Base-by-base conservation (phyloP, 2,113 vertebrate genomes). In the Triplophysa dalaica region DNA sequence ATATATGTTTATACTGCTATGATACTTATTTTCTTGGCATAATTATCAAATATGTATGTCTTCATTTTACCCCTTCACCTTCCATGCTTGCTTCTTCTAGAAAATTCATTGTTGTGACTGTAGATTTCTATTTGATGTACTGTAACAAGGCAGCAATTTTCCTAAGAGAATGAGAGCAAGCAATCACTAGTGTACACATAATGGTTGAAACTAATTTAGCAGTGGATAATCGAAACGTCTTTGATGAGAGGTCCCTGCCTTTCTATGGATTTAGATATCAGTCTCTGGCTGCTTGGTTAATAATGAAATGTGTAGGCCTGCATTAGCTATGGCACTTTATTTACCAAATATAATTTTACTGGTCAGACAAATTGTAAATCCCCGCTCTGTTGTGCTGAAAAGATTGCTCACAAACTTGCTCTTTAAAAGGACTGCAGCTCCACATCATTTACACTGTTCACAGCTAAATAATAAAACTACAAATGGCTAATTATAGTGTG, bases 91-190 rank as follows among this genome's bases (percentile, higher is more conserved):
- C 62, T 24, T 62, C 73, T 83, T 85, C 87, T 82, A 80, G 76
- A 83, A 82, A 87, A 86, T 83, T 87, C 86, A 86, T 90, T 83
- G 67, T 78, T 77, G 80, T 67, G 73, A 73, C 76, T 77, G 26
- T 63, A 86, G 82, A 78, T 82, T 75, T 68, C 70, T 29, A 64
- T 75, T 81, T 67, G 77, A 87, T 89, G 78, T 43, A 52, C 70
- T 80, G 61, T 76, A 84, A 90, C 78, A 82, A 85, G 83, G 80
- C 69, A 84, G 67, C 75, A 81, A 86, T 87, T 75, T 79, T 64
- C 56, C 38, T 29, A 48, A 69, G 61, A 63, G 22, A 76, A 65
- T 50, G 52, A n/a, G 21, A 54, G 19, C 60, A 60, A 77, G 60
- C 38, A 33, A 62, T 75, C 26, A n/a, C 48, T 56, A 33, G 14